Base-by-base conservation (phyloP, 2,797 vertebrate genomes). In the Semotilus atromaculatus region DNA sequence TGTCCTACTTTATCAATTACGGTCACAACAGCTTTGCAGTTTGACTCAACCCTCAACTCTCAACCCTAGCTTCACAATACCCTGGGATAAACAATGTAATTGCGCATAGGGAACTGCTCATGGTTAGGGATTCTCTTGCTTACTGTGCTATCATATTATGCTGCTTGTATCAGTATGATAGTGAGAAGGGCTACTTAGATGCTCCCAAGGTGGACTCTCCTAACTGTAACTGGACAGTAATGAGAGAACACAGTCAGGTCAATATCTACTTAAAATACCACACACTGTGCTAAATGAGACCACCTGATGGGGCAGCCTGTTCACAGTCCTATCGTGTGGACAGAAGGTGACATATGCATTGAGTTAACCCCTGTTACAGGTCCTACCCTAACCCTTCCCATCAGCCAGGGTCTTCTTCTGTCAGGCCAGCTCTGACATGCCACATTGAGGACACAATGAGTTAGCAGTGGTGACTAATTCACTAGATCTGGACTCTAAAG, bases 321-420 rank as follows among this genome's bases (percentile, higher is more conserved):
- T 81, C 66, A 83, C 68, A 74, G 82, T 67, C 66, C 82, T 70
- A 75, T 84, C 88, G 88, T 87, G 77, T 74, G 76, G 66, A 71
- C 51, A 83, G 38, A 55, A 68, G 77, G 86, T 71, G 70, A 88
- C 86, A 89, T 83, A 88, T 89, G 86, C 81, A 87, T 80, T 74
- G 66, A 82, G 81, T 89, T 87, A 89, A 86, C 88, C 88, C 38
- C 81, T 86, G 81, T 26, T 36, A 86, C 62, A 81, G 79, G 80
- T 81, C 79, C 82, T 87, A 87, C 80, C 83, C 81, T 80, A 86
- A 91, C 87, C 85, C 67, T 85, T 60, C 83, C 89, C 87, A 90
- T 93, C 91, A 82, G 89, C 92, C 92, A 92, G 64, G 86, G 88
- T 89, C 16, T 21, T 85, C 80, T 79, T 81, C 58, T 67, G 81